Conservation (phyloP, 1,140 invertebrate species). For the Homalodisca vitripennis region DNA sequence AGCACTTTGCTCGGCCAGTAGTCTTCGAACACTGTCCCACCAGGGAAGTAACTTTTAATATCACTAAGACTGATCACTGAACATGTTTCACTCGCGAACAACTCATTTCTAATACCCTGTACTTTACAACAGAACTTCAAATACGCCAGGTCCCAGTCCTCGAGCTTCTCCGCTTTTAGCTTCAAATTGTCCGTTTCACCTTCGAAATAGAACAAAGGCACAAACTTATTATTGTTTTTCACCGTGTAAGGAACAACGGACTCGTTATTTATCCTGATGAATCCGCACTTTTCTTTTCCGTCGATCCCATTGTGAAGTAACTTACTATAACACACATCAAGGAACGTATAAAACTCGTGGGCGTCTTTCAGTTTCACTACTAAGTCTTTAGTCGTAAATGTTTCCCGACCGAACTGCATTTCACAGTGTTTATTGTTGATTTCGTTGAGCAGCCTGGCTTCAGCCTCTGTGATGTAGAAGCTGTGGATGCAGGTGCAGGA, state of each 20-base stretch:
- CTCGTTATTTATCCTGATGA: conserved; percentile 91
- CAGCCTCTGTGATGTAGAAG: conserved; percentile 89
- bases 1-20: conserved; percentile 88
- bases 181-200: conserved; percentile 88
- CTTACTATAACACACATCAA: conserved; percentile 85
- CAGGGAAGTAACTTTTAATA: conserved; percentile 87
- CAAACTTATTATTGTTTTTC: conserved; percentile 78
- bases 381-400: conserved; percentile 87
- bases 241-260: conserved; percentile 92
- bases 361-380: conserved; percentile 86
- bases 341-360: conserved; percentile 86
- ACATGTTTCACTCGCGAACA: conserved; percentile 86
- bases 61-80: conserved; percentile 85
- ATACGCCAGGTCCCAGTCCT: conserved; percentile 89
- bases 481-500: conserved; percentile 86
- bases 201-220: conserved; percentile 93
- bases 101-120: conserved; percentile 86
- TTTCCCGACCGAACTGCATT: conserved; percentile 81
- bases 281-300: conserved; percentile 81
- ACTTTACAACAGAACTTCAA: conserved; percentile 94
- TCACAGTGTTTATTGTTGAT: conserved; percentile 93
- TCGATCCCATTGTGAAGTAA: conserved; percentile 61
- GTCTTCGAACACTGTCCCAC: conserved; percentile 83
- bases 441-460: conserved; percentile 87
- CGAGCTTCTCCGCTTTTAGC: conserved; percentile 77